Percentiles rank a stretch among this genome's conserved stretches.
These are phyloP conservation scores for Drosophila mercatorum DNA, from an alignment of 2,888 invertebrate species.

Conservation along the genomic window DNA sequence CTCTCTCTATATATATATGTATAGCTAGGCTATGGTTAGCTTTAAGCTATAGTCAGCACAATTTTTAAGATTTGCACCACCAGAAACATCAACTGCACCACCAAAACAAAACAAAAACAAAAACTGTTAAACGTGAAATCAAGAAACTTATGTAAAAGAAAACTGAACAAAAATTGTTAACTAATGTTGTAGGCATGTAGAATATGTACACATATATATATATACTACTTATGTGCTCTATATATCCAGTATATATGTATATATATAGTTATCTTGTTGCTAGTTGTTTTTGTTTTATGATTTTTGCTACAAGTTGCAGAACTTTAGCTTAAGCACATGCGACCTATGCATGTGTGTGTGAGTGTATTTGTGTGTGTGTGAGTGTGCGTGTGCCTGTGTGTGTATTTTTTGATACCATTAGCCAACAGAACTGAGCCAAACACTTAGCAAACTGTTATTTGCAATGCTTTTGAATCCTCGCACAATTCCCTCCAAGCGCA, in stretches of 20 bases:
- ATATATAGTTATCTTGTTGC: constrained; percentile 16
- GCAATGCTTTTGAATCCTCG: constrained; percentile 33
- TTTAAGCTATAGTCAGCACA: constrained; percentile 25
- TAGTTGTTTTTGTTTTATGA: constrained; percentile 16
- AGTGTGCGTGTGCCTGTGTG: background rate
- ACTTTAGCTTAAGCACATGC: background rate
- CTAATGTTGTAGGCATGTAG: constrained; percentile 49
- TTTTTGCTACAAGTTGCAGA: background rate
- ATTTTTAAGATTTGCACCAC: constrained; percentile 19
- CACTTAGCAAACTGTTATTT: constrained; percentile 60
- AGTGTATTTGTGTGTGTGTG: background rate
- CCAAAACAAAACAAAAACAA: background rate
- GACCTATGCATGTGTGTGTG: background rate
- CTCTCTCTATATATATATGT: constrained; percentile 8
- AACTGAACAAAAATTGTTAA: constrained; percentile 42
- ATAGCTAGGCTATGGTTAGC: constrained; percentile 24
- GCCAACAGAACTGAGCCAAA: constrained; percentile 23
- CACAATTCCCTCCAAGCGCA: constrained; percentile 9
- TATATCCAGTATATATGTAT: background rate
- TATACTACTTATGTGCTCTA: background rate
- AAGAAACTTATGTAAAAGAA: constrained; percentile 3
- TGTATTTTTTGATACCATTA: background rate
- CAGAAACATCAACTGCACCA: constrained; percentile 16
- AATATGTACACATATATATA: constrained; percentile 8
- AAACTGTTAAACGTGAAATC: constrained; percentile 1